Evolutionary conservation across 2,797 vertebrate species (phyloP), one percentile per base, ranked within the genome.

Genomic region (Siniperca undulata): DNA sequence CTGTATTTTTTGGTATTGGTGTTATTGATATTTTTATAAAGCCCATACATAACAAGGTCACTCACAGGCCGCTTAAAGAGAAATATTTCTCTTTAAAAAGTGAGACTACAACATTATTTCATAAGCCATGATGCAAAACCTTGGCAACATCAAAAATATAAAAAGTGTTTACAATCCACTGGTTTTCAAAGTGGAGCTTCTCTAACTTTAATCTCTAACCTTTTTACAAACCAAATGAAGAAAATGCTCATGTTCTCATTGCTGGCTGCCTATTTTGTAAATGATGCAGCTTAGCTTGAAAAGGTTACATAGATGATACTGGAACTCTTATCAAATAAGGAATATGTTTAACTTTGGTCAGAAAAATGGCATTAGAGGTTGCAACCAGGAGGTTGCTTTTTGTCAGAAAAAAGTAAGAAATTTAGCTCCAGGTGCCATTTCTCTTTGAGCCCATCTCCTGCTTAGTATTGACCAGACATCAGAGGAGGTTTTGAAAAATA

Each of bases 51-150:
- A 50, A 62, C 13, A 20, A 70, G 34, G 69, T 52, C 17, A 58
- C 34, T 78, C 19, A 72, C 2, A 34, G 62, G 69, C 4, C 46
- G 61, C 53, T 14, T 14, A 19, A 0, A 14, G 13, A 80, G 6
- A 62, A 24, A 55, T 5, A 66, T 44, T 50, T 4, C 16, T 24
- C 17, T 62, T 73, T 71, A 36, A 73, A 7, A 79, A 67, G 36
- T 44, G 11, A 56, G 30, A 52, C 62, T 59, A 42, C 60, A 62
- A 58, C 40, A 40, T 60, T 13, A 72, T 74, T 86, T 87, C 78
- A 74, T 67, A 85, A 68, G 50, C 13, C 42, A 64, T 76, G 78
- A 85, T 84, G 67, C 74, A 77, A 87, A 91, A 76, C 30, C 55
- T n/a, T 40, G 7, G 74, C 58, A 84, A 82, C 27, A 76, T 69